phyloP scores from a whole-genome alignment of 2,113 vertebrate genomes.

The Scartelaos histophorus region DNA sequence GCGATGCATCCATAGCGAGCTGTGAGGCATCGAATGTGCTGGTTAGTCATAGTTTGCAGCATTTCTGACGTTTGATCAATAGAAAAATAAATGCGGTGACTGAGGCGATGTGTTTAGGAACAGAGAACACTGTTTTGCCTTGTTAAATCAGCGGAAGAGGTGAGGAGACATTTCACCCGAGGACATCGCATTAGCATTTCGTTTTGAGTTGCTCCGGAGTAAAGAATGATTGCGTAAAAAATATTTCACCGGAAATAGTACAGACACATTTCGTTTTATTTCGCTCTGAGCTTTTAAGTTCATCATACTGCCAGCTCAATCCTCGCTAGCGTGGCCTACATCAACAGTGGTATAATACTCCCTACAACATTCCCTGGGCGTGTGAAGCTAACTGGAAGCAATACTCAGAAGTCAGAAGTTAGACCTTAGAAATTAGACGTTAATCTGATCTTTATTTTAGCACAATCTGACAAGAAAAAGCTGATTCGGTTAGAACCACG shows the following conservation, averaged over 20 bases:
- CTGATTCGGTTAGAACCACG: too few species aligned
- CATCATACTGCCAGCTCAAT: neutral
- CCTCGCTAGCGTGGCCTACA: too few species aligned
- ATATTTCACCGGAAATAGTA: neutral
- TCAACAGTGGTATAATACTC: too few species aligned
- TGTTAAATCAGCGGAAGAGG: constrained; percentile 5
- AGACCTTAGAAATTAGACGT: too few species aligned
- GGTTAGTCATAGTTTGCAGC: neutral
- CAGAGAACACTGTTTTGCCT: constrained; percentile 2
- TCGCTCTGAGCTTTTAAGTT: neutral
- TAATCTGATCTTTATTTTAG: too few species aligned
- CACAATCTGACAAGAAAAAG: too few species aligned
- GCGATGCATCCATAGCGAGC: neutral
- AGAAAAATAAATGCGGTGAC: constrained; percentile 24
- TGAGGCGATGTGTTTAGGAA: constrained; percentile 12
- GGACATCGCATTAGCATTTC: neutral
- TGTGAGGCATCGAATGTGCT: neutral
- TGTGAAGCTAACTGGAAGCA: too few species aligned
- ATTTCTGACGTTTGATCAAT: constrained; percentile 30
- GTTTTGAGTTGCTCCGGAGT: neutral
- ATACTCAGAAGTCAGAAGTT: too few species aligned
- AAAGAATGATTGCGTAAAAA: neutral
- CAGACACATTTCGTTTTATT: neutral
- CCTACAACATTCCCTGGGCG: too few species aligned
- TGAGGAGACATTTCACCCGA: neutral